phyloP scores from a whole-genome alignment of 2,797 vertebrate species.

The Catamblyrhynchus diadema region DNA sequence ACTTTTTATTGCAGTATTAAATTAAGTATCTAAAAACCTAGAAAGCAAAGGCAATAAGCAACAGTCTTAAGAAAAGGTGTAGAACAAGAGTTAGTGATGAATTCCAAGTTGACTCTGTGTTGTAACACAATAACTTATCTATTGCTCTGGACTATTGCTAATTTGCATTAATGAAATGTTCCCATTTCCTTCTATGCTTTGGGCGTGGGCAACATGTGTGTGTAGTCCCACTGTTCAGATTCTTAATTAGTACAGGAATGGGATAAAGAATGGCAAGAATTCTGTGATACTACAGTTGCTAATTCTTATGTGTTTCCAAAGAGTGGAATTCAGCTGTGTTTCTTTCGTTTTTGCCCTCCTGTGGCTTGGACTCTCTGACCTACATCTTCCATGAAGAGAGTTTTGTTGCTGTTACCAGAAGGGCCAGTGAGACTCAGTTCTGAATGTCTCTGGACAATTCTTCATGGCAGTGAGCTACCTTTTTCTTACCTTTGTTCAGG shows the following conservation, averaged over 20 bases:
- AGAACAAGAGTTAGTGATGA: not conserved
- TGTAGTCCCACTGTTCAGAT: not conserved
- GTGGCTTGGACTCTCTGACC: not conserved
- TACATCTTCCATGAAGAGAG: not conserved
- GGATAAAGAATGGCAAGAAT: not conserved
- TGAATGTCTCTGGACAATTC: not conserved
- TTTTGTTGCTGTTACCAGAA: not conserved
- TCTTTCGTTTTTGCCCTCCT: not conserved
- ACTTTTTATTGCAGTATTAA: not conserved
- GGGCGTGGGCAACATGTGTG: not conserved
- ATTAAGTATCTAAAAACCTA: not conserved
- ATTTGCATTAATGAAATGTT: not conserved
- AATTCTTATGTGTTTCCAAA: not conserved
- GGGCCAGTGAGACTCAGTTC: not conserved
- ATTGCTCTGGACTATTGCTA: not conserved
- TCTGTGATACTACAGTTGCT: not conserved
- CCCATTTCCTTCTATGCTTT: not conserved
- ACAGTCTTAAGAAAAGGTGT: not conserved
- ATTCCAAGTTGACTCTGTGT: not conserved
- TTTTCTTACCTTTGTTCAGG: not conserved
- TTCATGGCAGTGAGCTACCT: accelerated
- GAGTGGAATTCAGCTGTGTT: not conserved
- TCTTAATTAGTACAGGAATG: not conserved
- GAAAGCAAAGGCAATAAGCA: not conserved
- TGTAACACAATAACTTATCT: not conserved